Percentiles rank a stretch among this genome's conserved stretches.
phyloP scores from a whole-genome alignment of 2,888 invertebrate species.

The Leucophora obtusa region DNA sequence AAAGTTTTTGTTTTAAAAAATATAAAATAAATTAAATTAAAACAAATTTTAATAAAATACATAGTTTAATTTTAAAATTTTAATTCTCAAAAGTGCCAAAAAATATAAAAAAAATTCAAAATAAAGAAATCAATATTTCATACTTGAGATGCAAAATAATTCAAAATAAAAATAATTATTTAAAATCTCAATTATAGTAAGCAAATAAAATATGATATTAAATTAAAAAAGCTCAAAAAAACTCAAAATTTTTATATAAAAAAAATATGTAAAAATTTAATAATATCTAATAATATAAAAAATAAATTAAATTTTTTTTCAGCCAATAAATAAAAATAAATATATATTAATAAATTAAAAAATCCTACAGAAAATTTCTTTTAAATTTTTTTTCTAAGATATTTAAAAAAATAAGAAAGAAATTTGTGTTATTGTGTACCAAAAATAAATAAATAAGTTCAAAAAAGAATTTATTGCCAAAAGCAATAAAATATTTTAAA shows the following conservation, averaged over 20 bases:
- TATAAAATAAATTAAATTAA: not conserved
- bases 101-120: not conserved
- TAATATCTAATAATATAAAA: not conserved
- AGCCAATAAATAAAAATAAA: not conserved
- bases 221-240: too few relatives aligned
- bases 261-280: too few relatives aligned
- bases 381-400: not conserved
- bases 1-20: too few relatives aligned
- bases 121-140: not conserved
- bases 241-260: too few relatives aligned
- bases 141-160: too few relatives aligned
- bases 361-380: not conserved
- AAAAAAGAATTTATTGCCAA: slow-evolving; percentile 17
- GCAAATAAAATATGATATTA: too few relatives aligned
- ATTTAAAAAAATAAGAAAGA: slow-evolving; percentile 9
- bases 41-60: not conserved
- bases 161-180: too few relatives aligned
- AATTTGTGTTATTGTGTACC: slow-evolving; percentile 23
- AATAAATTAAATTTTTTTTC: not conserved
- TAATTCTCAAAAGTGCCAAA: not conserved
- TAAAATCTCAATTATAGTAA: too few relatives aligned
- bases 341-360: not conserved
- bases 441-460: slow-evolving; percentile 20
- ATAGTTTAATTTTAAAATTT: not conserved
- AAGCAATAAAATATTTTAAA: slow-evolving; percentile 41